These are phyloP conservation scores for Aphelinus atriplicis DNA, from an alignment of 1,140 invertebrate species.

Conservation along the genomic window DNA sequence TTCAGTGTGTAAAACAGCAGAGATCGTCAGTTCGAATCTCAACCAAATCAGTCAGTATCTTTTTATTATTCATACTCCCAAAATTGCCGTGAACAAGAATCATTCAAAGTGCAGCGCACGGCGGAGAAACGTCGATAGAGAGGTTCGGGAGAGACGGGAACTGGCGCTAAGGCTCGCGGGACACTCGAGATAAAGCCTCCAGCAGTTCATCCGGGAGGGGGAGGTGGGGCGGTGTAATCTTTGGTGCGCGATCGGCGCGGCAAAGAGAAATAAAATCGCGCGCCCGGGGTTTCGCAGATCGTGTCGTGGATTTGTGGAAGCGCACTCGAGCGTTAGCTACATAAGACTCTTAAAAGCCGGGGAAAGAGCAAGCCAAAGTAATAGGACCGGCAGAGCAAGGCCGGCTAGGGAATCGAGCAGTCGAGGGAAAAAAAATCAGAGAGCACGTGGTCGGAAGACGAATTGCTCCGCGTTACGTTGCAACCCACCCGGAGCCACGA, in stretches of 20 bases:
- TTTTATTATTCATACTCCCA: no score
- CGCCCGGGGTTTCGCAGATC: background rate
- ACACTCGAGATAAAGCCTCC: no score
- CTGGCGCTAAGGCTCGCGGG: no score
- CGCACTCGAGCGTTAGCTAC: constrained; percentile 22
- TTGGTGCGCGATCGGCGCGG: background rate
- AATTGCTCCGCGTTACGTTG: no score
- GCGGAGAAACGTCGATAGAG: background rate
- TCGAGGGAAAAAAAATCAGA: background rate
- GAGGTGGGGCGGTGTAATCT: constrained; percentile 13
- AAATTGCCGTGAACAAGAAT: no score
- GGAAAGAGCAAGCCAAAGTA: constrained; percentile 2
- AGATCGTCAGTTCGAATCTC: no score
- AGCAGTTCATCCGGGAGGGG: background rate
- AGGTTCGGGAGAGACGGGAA: no score
- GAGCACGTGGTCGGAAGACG: background rate
- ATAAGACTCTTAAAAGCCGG: constrained; percentile 24
- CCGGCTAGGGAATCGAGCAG: background rate
- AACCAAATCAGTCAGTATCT: no score
- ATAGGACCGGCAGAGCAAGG: background rate
- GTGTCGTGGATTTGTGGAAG: constrained; percentile 21
- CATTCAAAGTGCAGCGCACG: no score
- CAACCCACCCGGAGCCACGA: no score
- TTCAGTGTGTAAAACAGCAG: no score
- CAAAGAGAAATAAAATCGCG: constrained; percentile 21